Evolutionary conservation across 2,797 vertebrate species (phyloP), one percentile per base, ranked within the genome.

Genomic region (Pangasius mekongensis): DNA sequence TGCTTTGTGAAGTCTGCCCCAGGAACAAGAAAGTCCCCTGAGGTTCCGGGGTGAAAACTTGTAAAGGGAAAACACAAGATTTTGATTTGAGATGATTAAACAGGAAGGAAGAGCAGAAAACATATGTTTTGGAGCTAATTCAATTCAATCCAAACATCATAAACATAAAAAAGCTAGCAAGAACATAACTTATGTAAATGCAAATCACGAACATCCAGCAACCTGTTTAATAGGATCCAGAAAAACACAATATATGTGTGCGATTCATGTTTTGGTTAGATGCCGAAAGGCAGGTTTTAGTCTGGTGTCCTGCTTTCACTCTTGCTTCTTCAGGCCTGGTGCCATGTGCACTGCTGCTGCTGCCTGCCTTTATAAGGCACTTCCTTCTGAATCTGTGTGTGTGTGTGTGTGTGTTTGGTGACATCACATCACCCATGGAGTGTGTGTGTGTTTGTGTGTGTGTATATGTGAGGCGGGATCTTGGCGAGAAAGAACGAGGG

Each of bases 291-390:
- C 39, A 62, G 91, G 91, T 52, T 78, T 7, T 39, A 69, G 24
- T 62, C 76, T 62, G 56, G 62, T 88, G 64, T 88, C 83, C 66
- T 88, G 78, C 67, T 85, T 90, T 78, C 82, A 81, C 88, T 62
- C 76, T 60, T 87, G 20, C 86, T 84, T 91, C 92, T 92, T 92
- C 89, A 87, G 69, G 84, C 78, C 85, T 62, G 89, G 89, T 90
- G 77, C 85, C 74, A 52, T 83, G 81, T 83, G 62, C 39, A 43
- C 39, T 18, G 43, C 60, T 83, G 60, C 54, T 60, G 90, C 89
- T 93, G 86, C 92, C 92, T 91, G 92, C 91, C 95, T 96, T 96
- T 96, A 96, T 95, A 95, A 94, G 95, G 95, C 91, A 93, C 93
- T 96, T 97, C 96, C 95, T 96, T 87, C 69, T 86, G 43, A 66